Base-by-base conservation (phyloP, 2,797 vertebrate genomes). In the Melanotaenia pygmaea region DNA sequence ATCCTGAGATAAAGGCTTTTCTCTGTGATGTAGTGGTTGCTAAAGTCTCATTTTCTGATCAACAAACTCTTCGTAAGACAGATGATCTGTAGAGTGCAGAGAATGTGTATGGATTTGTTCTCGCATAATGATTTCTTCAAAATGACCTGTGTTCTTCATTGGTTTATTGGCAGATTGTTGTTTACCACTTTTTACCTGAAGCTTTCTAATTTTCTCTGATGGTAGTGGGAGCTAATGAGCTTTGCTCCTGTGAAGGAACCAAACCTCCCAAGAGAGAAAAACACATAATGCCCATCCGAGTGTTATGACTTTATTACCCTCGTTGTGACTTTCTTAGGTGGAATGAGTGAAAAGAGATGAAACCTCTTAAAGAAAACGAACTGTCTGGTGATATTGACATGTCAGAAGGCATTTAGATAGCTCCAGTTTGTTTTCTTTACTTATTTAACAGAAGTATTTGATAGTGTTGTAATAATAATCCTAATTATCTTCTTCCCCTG, bases 141-240 rank as follows among this genome's bases (percentile, higher is more conserved):
- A 50, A 45, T 32, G 38, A 43, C 60, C 5, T 56, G 10, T 16
- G 24, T 56, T 70, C 5, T 22, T 37, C 2, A 3, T 16, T 51
- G 22, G 67, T 72, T 74, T 76, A 70, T 79, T 66, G 72, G 67
- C 70, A 66, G 67, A 60, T 62, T 20, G 35, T 64, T 59, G 53
- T 64, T 18, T 40, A 67, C 56, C 72, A 26, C 72, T 65, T 68
- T 69, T 64, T 14, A 45, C 72, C 65, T 1, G 24, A 70, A 59
- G 76, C 61, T 34, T 64, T 67, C 22, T 37, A 45, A 2, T 80
- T 68, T 77, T 81, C 72, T 47, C 67, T 22, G 56, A 66, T 58
- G 43, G 11, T 8, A 50, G 37, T 26, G 40, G 54, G 74, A 74
- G 57, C 32, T 83, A 80, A 90, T 76, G 70, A 66, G 71, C 76